A percentile compares a stretch with the other conserved stretches of the same genome.
Evolutionary conservation across 2,888 invertebrate genomes (phyloP).

Genomic region (Sarcophaga rosellei): DNA sequence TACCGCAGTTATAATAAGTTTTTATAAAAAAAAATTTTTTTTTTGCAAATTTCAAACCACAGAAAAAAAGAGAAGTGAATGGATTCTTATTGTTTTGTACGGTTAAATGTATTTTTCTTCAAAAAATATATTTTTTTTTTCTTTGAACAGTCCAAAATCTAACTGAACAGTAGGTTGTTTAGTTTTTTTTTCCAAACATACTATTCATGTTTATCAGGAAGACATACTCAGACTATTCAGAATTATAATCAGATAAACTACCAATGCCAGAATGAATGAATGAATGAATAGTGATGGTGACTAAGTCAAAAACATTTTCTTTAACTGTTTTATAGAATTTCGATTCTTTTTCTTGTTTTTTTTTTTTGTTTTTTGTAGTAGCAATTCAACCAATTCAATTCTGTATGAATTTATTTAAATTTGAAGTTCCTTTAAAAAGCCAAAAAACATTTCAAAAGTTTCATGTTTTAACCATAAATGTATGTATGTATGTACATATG

Average conservation of each 20-base stretch:
- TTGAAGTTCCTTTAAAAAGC: constrained; percentile 43
- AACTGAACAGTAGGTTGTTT: background rate
- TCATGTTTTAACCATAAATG: constrained; percentile 32
- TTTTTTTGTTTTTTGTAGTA: background rate
- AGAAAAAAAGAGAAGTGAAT: constrained; percentile 51
- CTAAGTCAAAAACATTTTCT: constrained; percentile 17
- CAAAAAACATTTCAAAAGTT: background rate
- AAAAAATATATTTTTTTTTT: background rate
- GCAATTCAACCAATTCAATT: constrained; percentile 3
- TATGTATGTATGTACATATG: background rate
- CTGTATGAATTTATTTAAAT: constrained; percentile 45
- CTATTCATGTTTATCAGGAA: constrained; percentile 59
- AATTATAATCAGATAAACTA: constrained; percentile 59
- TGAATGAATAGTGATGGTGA: constrained; percentile 30
- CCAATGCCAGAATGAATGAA: constrained; percentile 49
- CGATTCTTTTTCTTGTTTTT: background rate
- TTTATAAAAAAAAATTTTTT: background rate
- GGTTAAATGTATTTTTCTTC: background rate
- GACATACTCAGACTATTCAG: constrained; percentile 49
- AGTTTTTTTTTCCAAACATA: constrained; percentile 18
- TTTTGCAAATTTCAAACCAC: constrained; percentile 34
- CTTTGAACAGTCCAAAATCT: constrained; percentile 15
- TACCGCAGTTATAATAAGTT: constrained; percentile 41
- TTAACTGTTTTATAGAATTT: constrained; percentile 40
- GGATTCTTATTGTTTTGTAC: constrained; percentile 59